Evolutionary conservation across 2,113 vertebrate genomes (phyloP), one percentile per base, ranked within the genome.

Genomic region (Epinephelus fuscoguttatus): DNA sequence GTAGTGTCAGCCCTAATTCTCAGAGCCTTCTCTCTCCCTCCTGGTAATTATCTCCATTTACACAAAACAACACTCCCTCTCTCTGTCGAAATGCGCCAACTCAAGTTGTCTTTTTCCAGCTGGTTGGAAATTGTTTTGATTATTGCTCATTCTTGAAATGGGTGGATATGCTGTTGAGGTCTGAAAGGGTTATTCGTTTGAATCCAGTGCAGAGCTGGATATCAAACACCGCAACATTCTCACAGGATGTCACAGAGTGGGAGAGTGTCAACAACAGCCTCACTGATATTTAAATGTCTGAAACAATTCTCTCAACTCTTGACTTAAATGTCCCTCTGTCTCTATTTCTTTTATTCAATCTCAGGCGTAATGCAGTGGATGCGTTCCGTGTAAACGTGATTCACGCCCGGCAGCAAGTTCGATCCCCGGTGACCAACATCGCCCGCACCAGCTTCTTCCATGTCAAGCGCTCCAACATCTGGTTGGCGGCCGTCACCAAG

Each of bases 321-420:
- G 21, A 68, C 66, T n/a, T 12, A 63, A 84, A 52, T 37, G 45
- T 60, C 30, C 25, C 8, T 71, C 17, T 62, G 21, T 60, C 55
- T 69, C 67, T 66, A 21, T 70, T 33, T 74, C 30, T 4, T 42
- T n/a, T 17, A 0, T 23, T 27, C 8, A 17, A 4, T 45, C 55
- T 40, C 82, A 99, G 98, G 95, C 97, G 98, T 79, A 99, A 99
- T 3, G 98, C 98, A 0, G 98, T 99, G 82, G 98, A 99, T 3
- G 98, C 98, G 72, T 99, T 99, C 94, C 97, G 98, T 1, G 98
- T 99, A 89, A 99, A 99, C 90, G 98, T 99, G 88, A 99, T 99
- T 93, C 98, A 99, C 0, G 98, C 98, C 4, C 96, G 98, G 87
- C 98, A 99, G 94, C 98, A 99, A 95, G 98, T 99, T 21, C 97